A percentile compares a stretch with the other conserved stretches of the same genome.
Evolutionary conservation across 2,113 vertebrate species (phyloP).

Genomic region (Misgurnus anguillicaudatus): DNA sequence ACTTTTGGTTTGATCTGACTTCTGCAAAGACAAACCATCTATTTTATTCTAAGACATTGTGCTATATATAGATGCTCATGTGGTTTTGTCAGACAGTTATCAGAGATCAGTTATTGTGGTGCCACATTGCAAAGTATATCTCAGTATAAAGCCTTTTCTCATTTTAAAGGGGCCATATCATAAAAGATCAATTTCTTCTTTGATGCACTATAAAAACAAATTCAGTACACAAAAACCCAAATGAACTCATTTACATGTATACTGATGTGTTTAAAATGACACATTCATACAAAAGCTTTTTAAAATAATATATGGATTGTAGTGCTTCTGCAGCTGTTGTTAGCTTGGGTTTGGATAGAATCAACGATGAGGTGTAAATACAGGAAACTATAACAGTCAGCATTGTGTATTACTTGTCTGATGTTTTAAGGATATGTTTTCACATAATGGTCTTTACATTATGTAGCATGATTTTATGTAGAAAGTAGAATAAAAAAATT

Average conservation of each 20-base stretch:
- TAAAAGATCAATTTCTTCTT: too few relatives aligned
- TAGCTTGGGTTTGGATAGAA: neutral
- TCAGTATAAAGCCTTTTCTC: neutral
- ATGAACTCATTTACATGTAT: neutral
- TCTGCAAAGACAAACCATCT: neutral
- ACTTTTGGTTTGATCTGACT: neutral
- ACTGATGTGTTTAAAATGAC: neutral
- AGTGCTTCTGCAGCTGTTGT: neutral
- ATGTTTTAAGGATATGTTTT: neutral
- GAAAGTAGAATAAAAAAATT: too few relatives aligned
- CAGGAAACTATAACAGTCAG: neutral
- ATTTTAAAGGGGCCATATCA: neutral
- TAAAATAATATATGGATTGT: conserved; percentile 27
- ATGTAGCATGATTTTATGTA: too few relatives aligned
- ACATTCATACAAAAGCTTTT: neutral
- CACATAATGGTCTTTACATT: too few relatives aligned
- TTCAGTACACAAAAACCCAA: neutral
- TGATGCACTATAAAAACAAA: neutral
- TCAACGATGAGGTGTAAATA: neutral
- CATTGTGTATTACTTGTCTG: neutral
- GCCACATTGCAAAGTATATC: neutral
- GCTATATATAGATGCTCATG: neutral
- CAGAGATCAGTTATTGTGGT: too few relatives aligned
- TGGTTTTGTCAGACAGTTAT: neutral
- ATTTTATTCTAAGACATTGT: neutral